Conservation (phyloP, 2,888 invertebrate genomes). For the Mycogona germanica region DNA sequence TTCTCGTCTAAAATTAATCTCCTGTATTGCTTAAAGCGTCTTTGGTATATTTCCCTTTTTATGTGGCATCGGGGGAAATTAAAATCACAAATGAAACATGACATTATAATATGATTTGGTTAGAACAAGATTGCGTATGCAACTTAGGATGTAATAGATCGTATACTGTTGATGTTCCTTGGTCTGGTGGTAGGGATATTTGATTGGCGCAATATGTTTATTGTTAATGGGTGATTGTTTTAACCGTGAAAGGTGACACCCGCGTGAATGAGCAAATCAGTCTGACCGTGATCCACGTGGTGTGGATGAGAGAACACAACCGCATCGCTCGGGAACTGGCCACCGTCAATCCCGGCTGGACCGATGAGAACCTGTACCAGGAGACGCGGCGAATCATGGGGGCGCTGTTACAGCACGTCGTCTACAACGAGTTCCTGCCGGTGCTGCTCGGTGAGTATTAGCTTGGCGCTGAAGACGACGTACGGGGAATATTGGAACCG, state of each 20-base stretch:
- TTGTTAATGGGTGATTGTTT: background rate
- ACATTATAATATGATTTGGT: no score
- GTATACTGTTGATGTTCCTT: background rate
- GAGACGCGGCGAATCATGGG: conserved; percentile 23
- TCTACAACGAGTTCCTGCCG: conserved; percentile 24
- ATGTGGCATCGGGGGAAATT: no score
- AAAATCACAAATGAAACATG: no score
- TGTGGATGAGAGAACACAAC: conserved; percentile 24
- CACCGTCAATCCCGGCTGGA: conserved; percentile 23
- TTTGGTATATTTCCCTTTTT: no score
- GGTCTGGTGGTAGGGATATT: no score
- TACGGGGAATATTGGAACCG: no score
- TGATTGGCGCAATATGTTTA: no score
- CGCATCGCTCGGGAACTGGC: conserved; percentile 21
- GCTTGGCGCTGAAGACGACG: no score
- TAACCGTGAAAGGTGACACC: conserved; percentile 24
- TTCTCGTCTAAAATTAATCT: no score
- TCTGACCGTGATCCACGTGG: conserved; percentile 21
- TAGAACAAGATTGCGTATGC: background rate
- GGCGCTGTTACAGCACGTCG: conserved; percentile 24
- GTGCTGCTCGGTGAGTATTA: conserved; percentile 21
- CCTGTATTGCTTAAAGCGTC: no score
- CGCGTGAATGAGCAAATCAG: conserved; percentile 24
- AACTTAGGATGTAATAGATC: background rate
- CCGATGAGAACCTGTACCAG: conserved; percentile 24